Evolutionary conservation across 2,888 invertebrate species (phyloP).

Genomic region (Anaspis maculata): DNA sequence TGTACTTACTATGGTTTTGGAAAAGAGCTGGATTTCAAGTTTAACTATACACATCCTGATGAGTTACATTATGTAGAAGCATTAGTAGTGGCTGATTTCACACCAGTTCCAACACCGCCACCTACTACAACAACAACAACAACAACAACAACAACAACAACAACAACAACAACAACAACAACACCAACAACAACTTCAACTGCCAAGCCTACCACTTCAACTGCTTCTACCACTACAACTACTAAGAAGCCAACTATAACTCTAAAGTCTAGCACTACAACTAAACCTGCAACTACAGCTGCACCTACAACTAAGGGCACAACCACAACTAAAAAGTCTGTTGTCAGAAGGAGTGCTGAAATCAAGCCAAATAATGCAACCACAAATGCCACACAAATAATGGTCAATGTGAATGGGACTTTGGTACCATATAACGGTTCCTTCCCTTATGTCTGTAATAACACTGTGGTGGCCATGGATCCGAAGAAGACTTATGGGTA

Average conservation of each 20-base stretch:
- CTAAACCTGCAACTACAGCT: conserved; percentile 4
- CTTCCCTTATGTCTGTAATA: conserved; percentile 51
- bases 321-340: conserved; percentile 7
- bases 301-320: conserved; percentile 17
- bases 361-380: conserved; percentile 1
- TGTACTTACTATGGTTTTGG: conserved; percentile 62
- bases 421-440: conserved; percentile 30
- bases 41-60: conserved; percentile 56
- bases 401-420: conserved; percentile 31
- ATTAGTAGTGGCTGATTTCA: conserved; percentile 61
- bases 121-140: conserved; percentile 36
- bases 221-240: conserved; percentile 6
- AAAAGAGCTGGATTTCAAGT: conserved; percentile 50
- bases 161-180: conserved; percentile 12
- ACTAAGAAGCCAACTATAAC: conserved; percentile 4
- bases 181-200: too few relatives aligned
- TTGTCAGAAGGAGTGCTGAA: conserved; percentile 17
- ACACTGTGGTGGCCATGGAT: conserved; percentile 54
- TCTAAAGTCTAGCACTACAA: conserved; percentile 4
- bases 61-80: conserved; percentile 57
- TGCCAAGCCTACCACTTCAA: conserved; percentile 5
- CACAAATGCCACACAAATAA: conserved; percentile 11
- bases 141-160: conserved; percentile 21
- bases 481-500: conserved; percentile 64
- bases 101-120: conserved; percentile 45